Percentiles rank a stretch among this genome's conserved stretches.
phyloP scores from a whole-genome alignment of 2,113 vertebrate species.

The Panurus biarmicus region DNA sequence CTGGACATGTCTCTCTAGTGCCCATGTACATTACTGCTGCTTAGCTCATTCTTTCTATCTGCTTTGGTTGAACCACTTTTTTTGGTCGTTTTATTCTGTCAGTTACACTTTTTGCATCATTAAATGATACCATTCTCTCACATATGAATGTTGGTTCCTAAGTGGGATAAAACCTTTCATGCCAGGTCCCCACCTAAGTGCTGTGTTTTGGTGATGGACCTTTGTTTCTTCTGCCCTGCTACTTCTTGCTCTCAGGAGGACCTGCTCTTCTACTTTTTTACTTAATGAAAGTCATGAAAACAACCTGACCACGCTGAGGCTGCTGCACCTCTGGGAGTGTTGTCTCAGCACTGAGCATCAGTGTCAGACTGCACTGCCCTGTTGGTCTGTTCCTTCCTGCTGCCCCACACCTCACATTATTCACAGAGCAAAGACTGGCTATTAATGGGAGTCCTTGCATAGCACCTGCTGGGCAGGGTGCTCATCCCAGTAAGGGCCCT shows the following conservation, averaged over 20 bases:
- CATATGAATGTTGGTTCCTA: neutral
- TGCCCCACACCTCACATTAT: neutral
- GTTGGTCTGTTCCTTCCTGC: neutral
- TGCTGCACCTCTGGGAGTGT: neutral
- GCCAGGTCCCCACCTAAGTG: accelerated
- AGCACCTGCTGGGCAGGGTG: neutral
- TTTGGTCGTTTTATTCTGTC: neutral
- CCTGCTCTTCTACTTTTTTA: neutral
- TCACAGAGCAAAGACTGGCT: neutral
- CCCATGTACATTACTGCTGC: neutral
- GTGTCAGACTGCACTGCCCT: neutral
- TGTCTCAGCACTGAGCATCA: neutral
- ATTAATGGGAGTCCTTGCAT: neutral
- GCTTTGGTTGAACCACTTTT: neutral
- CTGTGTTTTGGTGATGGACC: accelerated
- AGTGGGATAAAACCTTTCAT: neutral
- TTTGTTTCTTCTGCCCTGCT: neutral
- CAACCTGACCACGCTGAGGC: neutral
- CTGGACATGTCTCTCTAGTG: neutral
- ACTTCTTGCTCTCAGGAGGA: neutral
- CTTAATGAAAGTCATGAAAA: neutral
- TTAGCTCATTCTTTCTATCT: neutral
- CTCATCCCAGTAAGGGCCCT: neutral
- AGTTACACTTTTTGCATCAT: neutral
- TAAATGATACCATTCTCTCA: neutral